Evolutionary conservation across 1,140 invertebrate species (phyloP).

Genomic region (Lasaia peninsularis): DNA sequence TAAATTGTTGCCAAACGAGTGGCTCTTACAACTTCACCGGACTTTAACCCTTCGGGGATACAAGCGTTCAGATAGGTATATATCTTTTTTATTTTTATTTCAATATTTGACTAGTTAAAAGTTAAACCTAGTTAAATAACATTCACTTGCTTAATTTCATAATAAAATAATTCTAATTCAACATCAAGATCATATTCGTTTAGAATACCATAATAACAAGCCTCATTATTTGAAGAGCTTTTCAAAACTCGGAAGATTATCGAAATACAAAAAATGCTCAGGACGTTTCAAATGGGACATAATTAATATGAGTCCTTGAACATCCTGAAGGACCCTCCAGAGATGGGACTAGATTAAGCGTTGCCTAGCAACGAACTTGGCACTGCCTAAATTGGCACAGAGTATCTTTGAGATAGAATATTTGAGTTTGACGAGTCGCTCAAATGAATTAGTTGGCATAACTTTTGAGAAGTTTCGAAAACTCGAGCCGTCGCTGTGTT

Average conservation of each 20-base stretch:
- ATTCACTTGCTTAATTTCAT: no score
- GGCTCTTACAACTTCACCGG: no score
- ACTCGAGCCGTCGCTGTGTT: not conserved
- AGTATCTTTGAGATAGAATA: conserved; percentile 10
- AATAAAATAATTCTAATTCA: not conserved
- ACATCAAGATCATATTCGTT: conserved; percentile 3
- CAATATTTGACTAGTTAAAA: no score
- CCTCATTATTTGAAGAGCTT: conserved; percentile 24
- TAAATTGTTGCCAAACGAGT: no score
- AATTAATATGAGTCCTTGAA: conserved; percentile 25
- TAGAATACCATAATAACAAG: conserved; percentile 23
- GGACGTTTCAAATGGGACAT: conserved; percentile 18
- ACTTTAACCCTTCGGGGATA: no score
- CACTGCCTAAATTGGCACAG: conserved; percentile 4
- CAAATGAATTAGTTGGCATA: conserved; percentile 10
- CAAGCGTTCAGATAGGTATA: no score
- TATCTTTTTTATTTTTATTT: no score
- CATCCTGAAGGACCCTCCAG: conserved; percentile 17
- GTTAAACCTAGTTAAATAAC: no score
- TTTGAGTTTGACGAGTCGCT: conserved; percentile 10
- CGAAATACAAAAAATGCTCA: conserved; percentile 18
- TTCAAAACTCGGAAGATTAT: conserved; percentile 7
- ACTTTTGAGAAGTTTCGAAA: conserved; percentile 8
- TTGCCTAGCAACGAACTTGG: conserved; percentile 22
- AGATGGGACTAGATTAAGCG: conserved; percentile 20